These are phyloP conservation scores for Cyclopterus lumpus DNA, from an alignment of 2,797 vertebrate species.

Conservation along the genomic window DNA sequence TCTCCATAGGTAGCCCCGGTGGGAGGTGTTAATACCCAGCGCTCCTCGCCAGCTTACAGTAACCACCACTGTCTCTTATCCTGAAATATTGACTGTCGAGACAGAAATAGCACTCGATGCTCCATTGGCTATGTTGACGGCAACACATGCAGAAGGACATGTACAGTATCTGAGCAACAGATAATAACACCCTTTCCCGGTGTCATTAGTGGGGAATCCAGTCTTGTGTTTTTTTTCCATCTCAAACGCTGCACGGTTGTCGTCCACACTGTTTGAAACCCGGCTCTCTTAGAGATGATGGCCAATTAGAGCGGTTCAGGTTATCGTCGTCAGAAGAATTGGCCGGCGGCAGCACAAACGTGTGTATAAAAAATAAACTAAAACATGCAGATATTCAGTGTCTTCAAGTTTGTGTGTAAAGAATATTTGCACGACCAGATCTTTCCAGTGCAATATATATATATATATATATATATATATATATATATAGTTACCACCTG, in stretches of 20 bases:
- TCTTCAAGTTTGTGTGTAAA: neutral
- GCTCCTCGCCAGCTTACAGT: neutral
- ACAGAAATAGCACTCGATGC: conserved; percentile 26
- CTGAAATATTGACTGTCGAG: conserved; percentile 38
- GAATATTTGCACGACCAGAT: neutral
- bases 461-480: too few relatives aligned
- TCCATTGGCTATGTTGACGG: conserved; percentile 23
- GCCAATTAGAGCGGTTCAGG: conserved; percentile 74
- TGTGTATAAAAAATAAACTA: neutral
- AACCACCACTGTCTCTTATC: conserved; percentile 25
- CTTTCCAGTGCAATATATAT: neutral
- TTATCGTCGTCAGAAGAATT: conserved; percentile 60
- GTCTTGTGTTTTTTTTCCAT: conserved; percentile 32
- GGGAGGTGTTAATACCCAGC: conserved; percentile 17
- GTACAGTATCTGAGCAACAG: conserved; percentile 26
- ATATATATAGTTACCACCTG: neutral
- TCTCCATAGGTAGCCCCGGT: conserved; percentile 13
- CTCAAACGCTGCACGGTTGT: conserved; percentile 22
- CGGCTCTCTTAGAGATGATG: conserved; percentile 68
- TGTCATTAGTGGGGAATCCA: conserved; percentile 26
- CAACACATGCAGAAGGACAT: neutral
- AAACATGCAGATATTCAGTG: too few relatives aligned
- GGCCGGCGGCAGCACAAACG: conserved; percentile 18
- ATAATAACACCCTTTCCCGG: neutral
- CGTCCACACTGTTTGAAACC: conserved; percentile 38